phyloP scores from a whole-genome alignment of 2,113 vertebrate genomes.

The Salvator merianae region DNA sequence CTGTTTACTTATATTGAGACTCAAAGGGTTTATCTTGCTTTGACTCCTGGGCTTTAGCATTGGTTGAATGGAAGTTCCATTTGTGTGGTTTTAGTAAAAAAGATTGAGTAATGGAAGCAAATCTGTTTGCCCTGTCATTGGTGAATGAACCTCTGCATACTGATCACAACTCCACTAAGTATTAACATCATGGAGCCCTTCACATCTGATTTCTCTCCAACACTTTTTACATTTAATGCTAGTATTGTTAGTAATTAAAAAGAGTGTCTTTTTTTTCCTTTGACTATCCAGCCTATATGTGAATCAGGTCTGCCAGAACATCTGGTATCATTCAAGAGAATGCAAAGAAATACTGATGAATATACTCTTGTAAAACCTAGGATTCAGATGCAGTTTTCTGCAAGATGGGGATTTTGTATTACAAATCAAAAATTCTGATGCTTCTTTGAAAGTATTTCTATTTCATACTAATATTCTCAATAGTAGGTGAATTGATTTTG shows the following conservation, averaged over 20 bases:
- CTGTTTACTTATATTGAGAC: background rate
- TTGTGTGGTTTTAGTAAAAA: background rate
- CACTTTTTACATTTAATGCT: background rate
- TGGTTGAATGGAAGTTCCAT: background rate
- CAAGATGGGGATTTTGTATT: background rate
- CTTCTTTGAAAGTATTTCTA: background rate
- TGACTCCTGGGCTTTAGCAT: background rate
- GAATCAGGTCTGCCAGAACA: background rate
- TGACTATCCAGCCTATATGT: accelerated
- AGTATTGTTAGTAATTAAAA: accelerated
- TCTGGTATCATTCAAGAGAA: background rate
- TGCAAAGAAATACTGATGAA: background rate
- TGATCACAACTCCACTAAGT: background rate
- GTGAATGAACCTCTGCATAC: background rate
- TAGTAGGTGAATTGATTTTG: background rate
- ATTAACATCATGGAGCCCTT: background rate
- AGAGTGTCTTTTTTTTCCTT: background rate
- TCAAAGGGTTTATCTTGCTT: background rate
- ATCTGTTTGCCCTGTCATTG: background rate
- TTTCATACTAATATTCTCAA: background rate
- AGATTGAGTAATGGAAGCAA: background rate
- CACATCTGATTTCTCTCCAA: background rate
- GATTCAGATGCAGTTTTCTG: background rate
- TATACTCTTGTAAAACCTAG: background rate
- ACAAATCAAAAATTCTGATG: background rate